Conservation (phyloP, 2,888 invertebrate genomes). For the Timema podura region DNA sequence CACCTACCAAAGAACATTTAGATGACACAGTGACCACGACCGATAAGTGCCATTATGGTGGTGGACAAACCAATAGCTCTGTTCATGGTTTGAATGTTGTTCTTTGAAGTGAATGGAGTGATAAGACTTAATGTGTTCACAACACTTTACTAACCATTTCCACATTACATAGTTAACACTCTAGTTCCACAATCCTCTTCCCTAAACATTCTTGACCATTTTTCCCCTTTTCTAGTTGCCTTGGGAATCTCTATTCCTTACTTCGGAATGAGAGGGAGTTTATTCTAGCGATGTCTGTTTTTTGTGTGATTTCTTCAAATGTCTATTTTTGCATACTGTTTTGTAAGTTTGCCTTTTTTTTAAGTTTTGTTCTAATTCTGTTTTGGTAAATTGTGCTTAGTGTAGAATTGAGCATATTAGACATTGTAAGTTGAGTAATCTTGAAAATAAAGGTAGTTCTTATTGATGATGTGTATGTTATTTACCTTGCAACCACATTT, state of each 20-base stretch:
- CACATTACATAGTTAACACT: background rate
- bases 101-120: conserved; percentile 10
- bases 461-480: conserved; percentile 15
- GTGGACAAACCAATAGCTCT: conserved; percentile 18
- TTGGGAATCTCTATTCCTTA: conserved; percentile 28
- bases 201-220: background rate
- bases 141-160: background rate
- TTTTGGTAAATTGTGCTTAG: conserved; percentile 32
- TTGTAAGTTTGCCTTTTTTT: conserved; percentile 32
- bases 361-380: conserved; percentile 24
- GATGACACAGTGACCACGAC: conserved; percentile 22
- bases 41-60: conserved; percentile 30
- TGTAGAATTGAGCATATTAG: conserved; percentile 30
- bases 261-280: conserved; percentile 23
- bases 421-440: conserved; percentile 28
- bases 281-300: conserved; percentile 26
- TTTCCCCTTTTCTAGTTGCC: conserved; percentile 28
- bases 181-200: conserved; percentile 1
- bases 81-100: background rate
- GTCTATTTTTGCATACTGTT: conserved; percentile 34
- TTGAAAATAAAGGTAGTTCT: conserved; percentile 29
- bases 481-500: background rate
- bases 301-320: conserved; percentile 33
- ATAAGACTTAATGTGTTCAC: conserved; percentile 15
- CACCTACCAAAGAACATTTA: conserved; percentile 22